Evolutionary conservation across 2,797 vertebrate genomes (phyloP), one percentile per base, ranked within the genome.

Genomic region (Clarias fuscus): DNA sequence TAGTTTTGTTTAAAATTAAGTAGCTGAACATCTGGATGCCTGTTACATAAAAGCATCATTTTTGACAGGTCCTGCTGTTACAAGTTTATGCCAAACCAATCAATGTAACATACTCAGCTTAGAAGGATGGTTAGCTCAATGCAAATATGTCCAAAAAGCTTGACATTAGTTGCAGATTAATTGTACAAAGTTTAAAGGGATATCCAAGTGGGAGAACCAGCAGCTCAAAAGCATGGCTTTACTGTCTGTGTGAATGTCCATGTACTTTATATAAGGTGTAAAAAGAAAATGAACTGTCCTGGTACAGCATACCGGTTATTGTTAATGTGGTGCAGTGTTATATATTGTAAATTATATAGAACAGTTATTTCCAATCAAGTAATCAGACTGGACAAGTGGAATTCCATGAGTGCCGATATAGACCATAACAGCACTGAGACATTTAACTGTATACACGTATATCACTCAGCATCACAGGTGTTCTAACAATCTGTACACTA

Each of bases 21-120:
- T 53, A 61, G 30, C 22, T 37, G 22, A 83, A 83, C 82, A 83
- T 27, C 67, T 83, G 82, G 53, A 71, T 83, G 7, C 22, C 22
- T 40, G 48, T 71, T 82, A 56, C 11, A 70, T 58, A 70, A 70
- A 56, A 14, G 27, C 48, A 15, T 83, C 10, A 22, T 68, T 76
- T 65, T 27, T 81, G 27, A 71, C 30, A 58, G 65, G 58, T 70
- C 18, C 53, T 83, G 67, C 30, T 83, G 67, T 37, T 70, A 13
- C 37, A 53, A 82, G 62, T 82, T 53, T 30, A 82, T 15, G 20
- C 59, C 11, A n/a, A 70, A 37, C 30, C 48, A 53, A 8, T 82
- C 17, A 80, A 59, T n/a, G 22, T 64, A 80, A 64, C 30, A 40
- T 5, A 43, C 17, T 67, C 61, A 81, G 43, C 37, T 67, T 14